Evolutionary conservation across 2,113 vertebrate species (phyloP).

Genomic region (Prunella himalayana): DNA sequence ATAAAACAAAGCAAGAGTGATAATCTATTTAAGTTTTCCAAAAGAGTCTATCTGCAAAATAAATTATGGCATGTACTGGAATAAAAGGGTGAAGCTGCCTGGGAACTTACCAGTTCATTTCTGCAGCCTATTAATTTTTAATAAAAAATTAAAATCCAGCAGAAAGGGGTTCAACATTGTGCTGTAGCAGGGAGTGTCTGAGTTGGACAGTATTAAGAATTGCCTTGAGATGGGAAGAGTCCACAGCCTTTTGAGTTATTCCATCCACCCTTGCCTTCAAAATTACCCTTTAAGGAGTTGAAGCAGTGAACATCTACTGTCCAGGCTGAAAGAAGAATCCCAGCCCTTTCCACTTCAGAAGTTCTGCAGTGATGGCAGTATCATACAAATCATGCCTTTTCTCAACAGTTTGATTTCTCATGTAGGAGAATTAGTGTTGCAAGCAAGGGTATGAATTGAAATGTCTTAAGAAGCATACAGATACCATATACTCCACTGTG

Average conservation of each 20-base stretch:
- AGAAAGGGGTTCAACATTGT: not conserved
- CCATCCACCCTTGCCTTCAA: not conserved
- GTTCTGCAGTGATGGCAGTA: not conserved
- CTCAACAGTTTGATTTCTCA: not conserved
- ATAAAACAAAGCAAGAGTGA: not conserved
- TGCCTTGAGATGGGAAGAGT: not conserved
- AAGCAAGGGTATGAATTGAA: not conserved
- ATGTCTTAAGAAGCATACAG: fast-evolving
- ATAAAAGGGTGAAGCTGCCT: not conserved
- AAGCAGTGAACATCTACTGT: not conserved
- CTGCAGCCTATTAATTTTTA: too few relatives aligned
- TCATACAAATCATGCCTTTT: not conserved
- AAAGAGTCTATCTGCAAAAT: not conserved
- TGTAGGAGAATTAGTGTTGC: not conserved
- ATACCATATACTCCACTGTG: not conserved
- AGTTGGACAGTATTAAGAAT: not conserved
- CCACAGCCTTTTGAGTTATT: not conserved
- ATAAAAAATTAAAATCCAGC: not conserved
- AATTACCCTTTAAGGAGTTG: constrained; percentile 24
- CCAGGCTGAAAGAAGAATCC: not conserved
- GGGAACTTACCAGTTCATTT: not conserved
- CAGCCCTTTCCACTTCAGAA: not conserved
- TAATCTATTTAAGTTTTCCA: not conserved
- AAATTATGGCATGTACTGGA: not conserved
- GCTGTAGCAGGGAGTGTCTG: not conserved